Evolutionary conservation across 2,113 vertebrate genomes (phyloP), one percentile per base, ranked within the genome.

Genomic region (Bolborhynchus lineola): DNA sequence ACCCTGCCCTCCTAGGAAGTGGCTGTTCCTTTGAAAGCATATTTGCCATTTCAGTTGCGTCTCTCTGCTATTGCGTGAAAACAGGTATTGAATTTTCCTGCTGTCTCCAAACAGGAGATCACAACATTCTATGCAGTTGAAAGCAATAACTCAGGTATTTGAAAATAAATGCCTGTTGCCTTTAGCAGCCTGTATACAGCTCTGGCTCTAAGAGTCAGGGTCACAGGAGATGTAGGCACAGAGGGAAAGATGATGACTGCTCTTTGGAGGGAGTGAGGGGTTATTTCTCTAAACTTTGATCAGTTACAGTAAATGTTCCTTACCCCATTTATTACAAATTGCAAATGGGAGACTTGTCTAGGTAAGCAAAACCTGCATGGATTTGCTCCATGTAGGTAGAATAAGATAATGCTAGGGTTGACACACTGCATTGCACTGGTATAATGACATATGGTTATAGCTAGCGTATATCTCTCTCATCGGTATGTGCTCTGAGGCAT

Each of bases 391-490:
- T 64, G 65, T 76, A 75, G 47, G 77, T 49, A 70, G 63, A 72
- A 46, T 64, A 92, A 86, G 86, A 57, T 84, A 81, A 84, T 53
- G 46, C 42, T 72, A 1, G 10, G 62, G 81, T 1, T 91, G 88
- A 91, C 74, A 92, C 72, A 82, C 44, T 80, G 83, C 76, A 14
- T 39, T 90, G 80, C 83, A 4, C 86, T 82, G 91, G 65, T 84
- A 84, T 53, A 57, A 92, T 92, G 92, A 76, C 86, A 72, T 87
- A 82, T 79, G 91, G 92, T 89, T 96, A 92, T 86, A 87, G 93
- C 72, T 47, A 4, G 14, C 7, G 41, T 68, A 7, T 50, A 18
- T 91, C 77, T 96, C 78, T 82, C 93, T 93, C 67, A 18, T 86
- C 83, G 85, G 12, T 52, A 13, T 89, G 86, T 94, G 88, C 90